These are phyloP conservation scores for Struthidea cinerea DNA, from an alignment of 2,113 vertebrate genomes.

Conservation along the genomic window DNA sequence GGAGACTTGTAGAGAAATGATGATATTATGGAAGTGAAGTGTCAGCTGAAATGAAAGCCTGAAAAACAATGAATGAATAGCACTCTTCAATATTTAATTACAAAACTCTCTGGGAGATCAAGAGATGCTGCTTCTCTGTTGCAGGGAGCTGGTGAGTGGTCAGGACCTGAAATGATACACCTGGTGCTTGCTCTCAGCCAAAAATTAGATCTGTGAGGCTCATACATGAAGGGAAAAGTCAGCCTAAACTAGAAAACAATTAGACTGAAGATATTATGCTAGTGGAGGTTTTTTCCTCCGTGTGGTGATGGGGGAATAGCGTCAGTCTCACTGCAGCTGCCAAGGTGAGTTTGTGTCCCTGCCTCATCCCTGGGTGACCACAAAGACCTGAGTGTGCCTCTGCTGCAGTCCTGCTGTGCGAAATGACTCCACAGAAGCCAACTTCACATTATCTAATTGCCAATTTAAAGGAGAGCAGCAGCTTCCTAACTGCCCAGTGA, in stretches of 20 bases:
- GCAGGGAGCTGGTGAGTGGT: background rate
- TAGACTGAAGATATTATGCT: background rate
- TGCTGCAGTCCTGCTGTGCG: background rate
- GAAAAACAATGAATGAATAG: background rate
- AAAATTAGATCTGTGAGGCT: background rate
- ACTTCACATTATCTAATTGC: background rate
- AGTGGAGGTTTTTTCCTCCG: background rate
- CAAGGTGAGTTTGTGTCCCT: background rate
- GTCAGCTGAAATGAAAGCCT: background rate
- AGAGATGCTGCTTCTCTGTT: background rate
- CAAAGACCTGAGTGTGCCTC: fast-evolving
- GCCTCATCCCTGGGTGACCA: background rate
- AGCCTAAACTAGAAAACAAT: background rate
- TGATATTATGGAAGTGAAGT: background rate
- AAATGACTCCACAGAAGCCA: background rate
- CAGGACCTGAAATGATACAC: background rate
- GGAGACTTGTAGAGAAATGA: background rate
- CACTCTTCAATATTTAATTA: background rate
- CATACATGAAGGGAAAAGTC: background rate
- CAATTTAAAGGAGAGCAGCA: background rate
- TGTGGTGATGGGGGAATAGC: background rate
- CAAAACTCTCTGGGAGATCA: background rate
- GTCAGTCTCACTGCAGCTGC: background rate
- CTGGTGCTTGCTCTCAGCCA: background rate
- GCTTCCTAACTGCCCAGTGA: background rate